Evolutionary conservation across 2,113 vertebrate species (phyloP).

Genomic region (Empidonax traillii): DNA sequence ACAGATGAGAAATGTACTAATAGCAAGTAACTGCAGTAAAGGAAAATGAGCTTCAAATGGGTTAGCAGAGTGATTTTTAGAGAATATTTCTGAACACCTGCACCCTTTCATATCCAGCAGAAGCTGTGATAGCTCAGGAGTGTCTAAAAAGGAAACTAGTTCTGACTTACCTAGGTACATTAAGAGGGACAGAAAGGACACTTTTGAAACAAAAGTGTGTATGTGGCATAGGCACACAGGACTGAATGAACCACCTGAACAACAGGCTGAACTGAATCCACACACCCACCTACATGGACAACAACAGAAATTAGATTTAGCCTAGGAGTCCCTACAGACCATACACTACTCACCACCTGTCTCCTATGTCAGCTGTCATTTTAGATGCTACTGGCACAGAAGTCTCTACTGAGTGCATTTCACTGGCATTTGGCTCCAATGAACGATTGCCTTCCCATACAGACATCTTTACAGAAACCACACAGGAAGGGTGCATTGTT

Average conservation of each 20-base stretch:
- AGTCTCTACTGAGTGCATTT: not conserved
- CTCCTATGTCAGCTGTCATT: not conserved
- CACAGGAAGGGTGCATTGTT: accelerated
- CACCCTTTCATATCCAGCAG: not conserved
- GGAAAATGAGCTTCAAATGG: conserved; percentile 13
- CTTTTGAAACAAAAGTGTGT: not conserved
- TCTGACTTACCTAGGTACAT: not conserved
- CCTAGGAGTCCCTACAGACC: not conserved
- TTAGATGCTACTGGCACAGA: not conserved
- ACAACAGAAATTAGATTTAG: not conserved
- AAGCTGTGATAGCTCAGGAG: not conserved
- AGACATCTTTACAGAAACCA: not conserved
- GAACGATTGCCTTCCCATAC: not conserved
- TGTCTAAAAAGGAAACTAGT: not conserved
- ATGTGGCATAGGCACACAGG: not conserved
- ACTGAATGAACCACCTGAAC: not conserved
- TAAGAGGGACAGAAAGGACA: not conserved
- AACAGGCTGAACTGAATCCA: not conserved
- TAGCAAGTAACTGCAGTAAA: not conserved
- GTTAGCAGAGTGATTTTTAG: not conserved
- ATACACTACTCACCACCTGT: not conserved
- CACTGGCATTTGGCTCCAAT: accelerated
- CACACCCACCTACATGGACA: not conserved
- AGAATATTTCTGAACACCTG: conserved; percentile 31
- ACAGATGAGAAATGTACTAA: conserved; percentile 39